phyloP scores from a whole-genome alignment of 2,113 vertebrate species.

The Halcyon senegalensis region DNA sequence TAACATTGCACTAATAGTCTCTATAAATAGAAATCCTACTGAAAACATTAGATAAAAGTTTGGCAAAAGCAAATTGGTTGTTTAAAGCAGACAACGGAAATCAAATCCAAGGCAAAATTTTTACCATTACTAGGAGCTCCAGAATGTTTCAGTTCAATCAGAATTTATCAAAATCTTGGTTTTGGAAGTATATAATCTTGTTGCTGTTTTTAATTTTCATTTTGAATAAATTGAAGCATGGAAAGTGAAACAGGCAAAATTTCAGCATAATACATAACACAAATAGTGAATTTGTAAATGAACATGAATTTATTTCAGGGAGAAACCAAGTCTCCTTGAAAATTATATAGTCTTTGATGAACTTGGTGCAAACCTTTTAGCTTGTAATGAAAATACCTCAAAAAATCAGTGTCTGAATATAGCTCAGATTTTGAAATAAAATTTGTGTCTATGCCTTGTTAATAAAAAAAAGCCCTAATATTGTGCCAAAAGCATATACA shows the following conservation, averaged over 20 bases:
- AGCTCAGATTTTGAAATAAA: background rate
- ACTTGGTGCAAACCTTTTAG: background rate
- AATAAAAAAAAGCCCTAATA: background rate
- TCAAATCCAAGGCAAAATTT: background rate
- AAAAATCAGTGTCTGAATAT: background rate
- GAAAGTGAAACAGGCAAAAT: background rate
- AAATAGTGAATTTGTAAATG: background rate
- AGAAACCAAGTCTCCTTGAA: background rate
- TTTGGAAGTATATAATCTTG: background rate
- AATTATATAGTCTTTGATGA: background rate
- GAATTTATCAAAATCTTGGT: background rate
- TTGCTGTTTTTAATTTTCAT: background rate
- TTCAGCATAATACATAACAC: background rate
- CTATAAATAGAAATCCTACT: background rate
- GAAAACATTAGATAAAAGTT: slow-evolving; percentile 21
- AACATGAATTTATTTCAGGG: background rate
- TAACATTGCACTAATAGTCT: slow-evolving; percentile 19
- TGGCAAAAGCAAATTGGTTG: background rate
- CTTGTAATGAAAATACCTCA: background rate
- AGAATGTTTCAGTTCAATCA: background rate
- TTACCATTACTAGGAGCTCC: background rate
- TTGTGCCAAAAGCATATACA: background rate
- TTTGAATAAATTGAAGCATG: background rate
- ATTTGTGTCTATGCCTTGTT: background rate
- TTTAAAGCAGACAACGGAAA: background rate